Conservation (phyloP, 2,113 vertebrate genomes). For the Ammodytes marinus region DNA sequence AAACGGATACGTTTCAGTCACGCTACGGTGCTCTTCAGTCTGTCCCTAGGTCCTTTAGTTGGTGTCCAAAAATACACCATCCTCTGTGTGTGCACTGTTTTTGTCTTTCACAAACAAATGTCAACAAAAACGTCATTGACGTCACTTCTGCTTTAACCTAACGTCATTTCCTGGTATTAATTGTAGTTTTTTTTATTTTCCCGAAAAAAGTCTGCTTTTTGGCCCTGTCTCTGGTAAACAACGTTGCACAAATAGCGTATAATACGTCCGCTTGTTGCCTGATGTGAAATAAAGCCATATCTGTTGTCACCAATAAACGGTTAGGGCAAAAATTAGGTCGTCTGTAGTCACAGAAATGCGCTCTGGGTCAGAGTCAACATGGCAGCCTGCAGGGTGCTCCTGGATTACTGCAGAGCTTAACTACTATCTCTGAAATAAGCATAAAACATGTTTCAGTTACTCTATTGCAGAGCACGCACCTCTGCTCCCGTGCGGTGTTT, state of each 20-base stretch:
- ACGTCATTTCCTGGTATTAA: slow-evolving; percentile 61
- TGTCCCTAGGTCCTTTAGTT: not conserved
- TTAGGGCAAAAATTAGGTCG: not conserved
- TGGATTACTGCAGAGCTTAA: slow-evolving; percentile 63
- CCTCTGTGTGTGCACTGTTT: slow-evolving; percentile 65
- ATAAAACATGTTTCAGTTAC: slow-evolving; percentile 75
- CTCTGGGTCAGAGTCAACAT: slow-evolving; percentile 75
- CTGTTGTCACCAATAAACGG: not conserved
- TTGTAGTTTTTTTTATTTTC: slow-evolving; percentile 44
- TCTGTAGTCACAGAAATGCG: slow-evolving; percentile 48
- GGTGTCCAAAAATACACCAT: slow-evolving; percentile 59
- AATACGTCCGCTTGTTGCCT: rapidly evolving
- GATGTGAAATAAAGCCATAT: not conserved
- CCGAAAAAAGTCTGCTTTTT: rapidly evolving
- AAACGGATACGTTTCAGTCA: not conserved
- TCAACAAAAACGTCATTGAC: slow-evolving; percentile 81
- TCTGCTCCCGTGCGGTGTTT: slow-evolving; percentile 52
- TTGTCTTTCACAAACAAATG: slow-evolving; percentile 84
- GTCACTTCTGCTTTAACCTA: not conserved
- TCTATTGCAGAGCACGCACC: slow-evolving; percentile 66
- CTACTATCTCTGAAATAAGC: not conserved
- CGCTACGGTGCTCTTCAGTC: not conserved
- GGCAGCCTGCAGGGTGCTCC: slow-evolving; percentile 64
- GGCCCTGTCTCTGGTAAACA: not conserved
- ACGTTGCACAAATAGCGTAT: rapidly evolving